phyloP scores from a whole-genome alignment of 2,797 vertebrate genomes.

The Phataginus tetradactyla region DNA sequence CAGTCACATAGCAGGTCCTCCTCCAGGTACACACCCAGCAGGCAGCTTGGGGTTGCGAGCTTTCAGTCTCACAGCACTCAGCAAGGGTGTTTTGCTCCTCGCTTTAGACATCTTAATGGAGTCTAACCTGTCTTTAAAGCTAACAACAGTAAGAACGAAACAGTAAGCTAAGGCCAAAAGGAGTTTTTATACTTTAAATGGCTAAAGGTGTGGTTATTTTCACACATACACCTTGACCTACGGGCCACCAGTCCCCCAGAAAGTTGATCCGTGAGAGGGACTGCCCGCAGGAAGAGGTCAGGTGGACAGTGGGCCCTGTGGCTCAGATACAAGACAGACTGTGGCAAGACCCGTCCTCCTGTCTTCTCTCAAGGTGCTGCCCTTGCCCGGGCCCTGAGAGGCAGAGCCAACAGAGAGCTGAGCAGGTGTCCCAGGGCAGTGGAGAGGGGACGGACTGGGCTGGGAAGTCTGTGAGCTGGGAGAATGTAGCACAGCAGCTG shows the following conservation, averaged over 20 bases:
- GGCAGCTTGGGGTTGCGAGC: not conserved
- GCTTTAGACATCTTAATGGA: not conserved
- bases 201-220: not conserved
- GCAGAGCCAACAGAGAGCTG: not conserved
- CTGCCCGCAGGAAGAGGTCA: not conserved
- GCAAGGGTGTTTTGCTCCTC: not conserved
- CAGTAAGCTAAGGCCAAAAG: not conserved
- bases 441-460: not conserved
- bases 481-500: not conserved
- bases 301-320: not conserved
- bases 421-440: not conserved
- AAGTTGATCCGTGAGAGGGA: not conserved
- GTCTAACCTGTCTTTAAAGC: not conserved
- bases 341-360: not conserved
- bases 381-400: not conserved
- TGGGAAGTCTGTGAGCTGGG: not conserved
- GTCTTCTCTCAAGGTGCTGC: not conserved
- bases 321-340: not conserved
- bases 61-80: not conserved
- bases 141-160: not conserved
- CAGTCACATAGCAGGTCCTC: not conserved
- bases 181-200: not conserved
- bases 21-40: not conserved
- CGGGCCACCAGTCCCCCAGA: not conserved
- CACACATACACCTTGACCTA: not conserved